phyloP scores from a whole-genome alignment of 2,888 invertebrate genomes.

The Orthosia cruda region DNA sequence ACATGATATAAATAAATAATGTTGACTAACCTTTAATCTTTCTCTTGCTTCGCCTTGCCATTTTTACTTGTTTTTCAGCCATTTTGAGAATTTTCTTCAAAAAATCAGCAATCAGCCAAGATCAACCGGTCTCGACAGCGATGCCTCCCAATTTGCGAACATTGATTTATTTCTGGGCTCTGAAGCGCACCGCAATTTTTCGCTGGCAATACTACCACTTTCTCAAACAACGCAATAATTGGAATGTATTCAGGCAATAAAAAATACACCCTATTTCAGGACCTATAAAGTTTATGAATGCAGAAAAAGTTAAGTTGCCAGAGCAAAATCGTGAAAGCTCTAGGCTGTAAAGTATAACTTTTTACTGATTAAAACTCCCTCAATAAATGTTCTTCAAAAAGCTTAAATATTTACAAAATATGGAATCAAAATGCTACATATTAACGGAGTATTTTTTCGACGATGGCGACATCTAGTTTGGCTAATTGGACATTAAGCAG shows the following conservation, averaged over 20 bases:
- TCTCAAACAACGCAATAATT: background rate
- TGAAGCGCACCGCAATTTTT: background rate
- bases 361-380: background rate
- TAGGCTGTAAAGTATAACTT: background rate
- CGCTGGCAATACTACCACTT: constrained; percentile 9
- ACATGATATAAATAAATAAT: background rate
- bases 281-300: background rate
- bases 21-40: background rate
- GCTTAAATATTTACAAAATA: background rate
- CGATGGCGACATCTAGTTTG: constrained; percentile 4
- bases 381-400: background rate
- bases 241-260: background rate
- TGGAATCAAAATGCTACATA: background rate
- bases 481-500: background rate
- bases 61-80: background rate
- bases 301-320: constrained; percentile 4
- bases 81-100: background rate
- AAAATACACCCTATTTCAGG: constrained; percentile 14
- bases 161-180: constrained; percentile 31
- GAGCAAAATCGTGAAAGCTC: constrained; percentile 12
- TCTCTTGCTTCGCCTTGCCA: background rate
- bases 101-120: background rate
- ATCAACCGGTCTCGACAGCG: background rate
- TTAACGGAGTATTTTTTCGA: constrained; percentile 7
- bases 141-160: background rate